Evolutionary conservation across 1,140 invertebrate species (phyloP), one percentile per base, ranked within the genome.

Genomic region (Anastrepha ludens): DNA sequence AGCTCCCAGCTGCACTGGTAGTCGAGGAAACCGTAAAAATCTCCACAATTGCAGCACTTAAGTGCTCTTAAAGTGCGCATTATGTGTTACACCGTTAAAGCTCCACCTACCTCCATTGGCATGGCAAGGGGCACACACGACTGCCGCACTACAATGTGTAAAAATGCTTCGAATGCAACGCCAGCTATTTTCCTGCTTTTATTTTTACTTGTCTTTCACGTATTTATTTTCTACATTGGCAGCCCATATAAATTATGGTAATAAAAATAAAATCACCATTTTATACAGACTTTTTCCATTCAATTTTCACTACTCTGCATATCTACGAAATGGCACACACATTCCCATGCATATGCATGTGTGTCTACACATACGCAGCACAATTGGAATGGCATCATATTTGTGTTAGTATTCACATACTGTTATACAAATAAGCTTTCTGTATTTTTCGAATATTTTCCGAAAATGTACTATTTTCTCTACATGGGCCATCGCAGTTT

Each of bases 231-330:
- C 41, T 81, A 81, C 47, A 81, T 81, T 74, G 67, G 67, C 67
- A 17, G 29, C 67, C 47, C 74, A 9, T 81, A 81, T 81, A 81
- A 81, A 81, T 81, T 81, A 81, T 81, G 47, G 74, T 81, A 81
- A 81, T 81, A 81, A 81, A 81, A 81, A 74, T 47, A 81, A 58
- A 81, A 81, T 81, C 74, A 55, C 74, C 74, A 81, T 55, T 81
- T 81, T 20, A 20, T 81, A 81, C 47, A 81, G 47, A 81, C 44
- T 55, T 81, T 81, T 55, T 29, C 67, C 67, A 74, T 81, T 81
- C 47, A 50, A 81, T 81, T 55, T 81, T 81, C 55, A 29, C 74
- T 55, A 58, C 47, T 58, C 41, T 74, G 11, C 15, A 11, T 67
- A 41, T 39, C 64, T 41, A 11, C 64, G 39, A 39, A 29, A 41